Conservation (phyloP, 2,888 invertebrate genomes). For the Chrysina gloriosa region DNA sequence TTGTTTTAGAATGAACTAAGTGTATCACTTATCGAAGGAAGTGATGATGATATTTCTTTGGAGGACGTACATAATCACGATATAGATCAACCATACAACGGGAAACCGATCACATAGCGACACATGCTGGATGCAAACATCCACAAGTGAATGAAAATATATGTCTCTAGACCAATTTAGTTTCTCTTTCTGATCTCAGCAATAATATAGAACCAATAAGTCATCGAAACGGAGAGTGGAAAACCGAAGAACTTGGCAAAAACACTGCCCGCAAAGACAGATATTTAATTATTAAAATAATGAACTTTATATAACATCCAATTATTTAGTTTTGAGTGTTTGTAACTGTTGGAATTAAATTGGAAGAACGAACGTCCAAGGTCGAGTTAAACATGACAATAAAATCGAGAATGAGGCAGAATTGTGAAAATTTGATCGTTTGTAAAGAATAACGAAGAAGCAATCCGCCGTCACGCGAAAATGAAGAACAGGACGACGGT, state of each 20-base stretch:
- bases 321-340: slow-evolving; percentile 44
- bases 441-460: slow-evolving; percentile 27
- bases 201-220: slow-evolving; percentile 43
- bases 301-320: slow-evolving; percentile 44
- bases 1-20: slow-evolving; percentile 62
- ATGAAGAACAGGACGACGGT: slow-evolving; percentile 19
- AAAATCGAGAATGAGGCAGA: slow-evolving; percentile 62
- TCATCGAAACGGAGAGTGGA: not conserved
- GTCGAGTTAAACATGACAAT: slow-evolving; percentile 61
- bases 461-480: slow-evolving; percentile 45
- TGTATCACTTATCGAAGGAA: slow-evolving; percentile 58
- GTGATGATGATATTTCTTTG: slow-evolving; percentile 50
- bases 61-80: slow-evolving; percentile 52
- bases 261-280: slow-evolving; percentile 45
- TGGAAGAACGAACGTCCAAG: slow-evolving; percentile 51
- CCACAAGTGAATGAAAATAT: slow-evolving; percentile 32
- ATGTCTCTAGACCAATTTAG: slow-evolving; percentile 10
- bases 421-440: slow-evolving; percentile 49
- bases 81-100: slow-evolving; percentile 41
- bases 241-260: slow-evolving; percentile 26
- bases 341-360: slow-evolving; percentile 42
- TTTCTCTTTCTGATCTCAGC: slow-evolving; percentile 44
- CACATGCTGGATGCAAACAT: slow-evolving; percentile 13
- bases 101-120: slow-evolving; percentile 41
- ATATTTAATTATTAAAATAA: not conserved